phyloP scores from a whole-genome alignment of 2,888 invertebrate genomes.

The Deroplatys truncata region DNA sequence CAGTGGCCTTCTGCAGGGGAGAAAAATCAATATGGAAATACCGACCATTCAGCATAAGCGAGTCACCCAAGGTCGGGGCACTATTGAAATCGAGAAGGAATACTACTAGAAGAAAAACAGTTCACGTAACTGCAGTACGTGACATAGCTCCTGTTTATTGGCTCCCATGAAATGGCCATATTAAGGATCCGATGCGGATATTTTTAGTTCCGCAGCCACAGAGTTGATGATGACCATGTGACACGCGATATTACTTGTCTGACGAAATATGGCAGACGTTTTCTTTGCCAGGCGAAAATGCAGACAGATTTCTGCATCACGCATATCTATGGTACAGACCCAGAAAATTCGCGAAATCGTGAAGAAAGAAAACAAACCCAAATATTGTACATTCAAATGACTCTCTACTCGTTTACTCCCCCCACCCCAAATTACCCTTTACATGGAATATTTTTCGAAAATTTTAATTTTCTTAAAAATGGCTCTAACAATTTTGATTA shows the following conservation, averaged over 20 bases:
- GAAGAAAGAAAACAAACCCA: no score
- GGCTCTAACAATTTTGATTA: no score
- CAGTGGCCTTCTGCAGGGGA: not conserved
- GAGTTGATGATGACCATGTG: not conserved
- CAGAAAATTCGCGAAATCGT: no score
- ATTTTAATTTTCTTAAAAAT: no score
- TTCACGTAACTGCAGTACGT: not conserved
- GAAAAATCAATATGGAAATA: not conserved
- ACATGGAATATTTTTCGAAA: no score
- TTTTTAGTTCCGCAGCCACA: not conserved
- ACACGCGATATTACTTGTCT: not conserved
- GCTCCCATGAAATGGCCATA: not conserved
- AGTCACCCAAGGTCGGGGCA: not conserved
- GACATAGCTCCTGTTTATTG: not conserved
- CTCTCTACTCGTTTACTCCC: no score
- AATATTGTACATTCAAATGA: no score
- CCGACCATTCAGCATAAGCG: not conserved
- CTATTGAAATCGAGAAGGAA: not conserved
- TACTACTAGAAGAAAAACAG: not conserved
- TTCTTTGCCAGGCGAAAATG: not conserved
- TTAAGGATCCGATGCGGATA: not conserved
- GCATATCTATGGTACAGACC: no score
- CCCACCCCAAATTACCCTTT: no score
- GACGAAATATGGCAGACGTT: not conserved
- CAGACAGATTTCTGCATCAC: no score